Conservation (phyloP, 1,140 invertebrate species). For the Battus philenor region DNA sequence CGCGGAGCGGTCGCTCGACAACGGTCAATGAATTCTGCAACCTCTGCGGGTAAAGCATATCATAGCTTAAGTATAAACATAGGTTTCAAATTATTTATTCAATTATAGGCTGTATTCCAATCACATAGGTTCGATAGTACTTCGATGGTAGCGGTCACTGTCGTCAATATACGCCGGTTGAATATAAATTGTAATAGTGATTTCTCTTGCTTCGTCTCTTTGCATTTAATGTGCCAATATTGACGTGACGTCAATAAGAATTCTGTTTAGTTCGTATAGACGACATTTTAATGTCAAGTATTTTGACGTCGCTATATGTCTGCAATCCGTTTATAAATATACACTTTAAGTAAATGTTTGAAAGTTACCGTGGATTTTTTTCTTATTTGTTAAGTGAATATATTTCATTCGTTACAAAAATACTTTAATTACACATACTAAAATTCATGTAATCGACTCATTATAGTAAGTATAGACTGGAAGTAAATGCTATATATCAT, state of each 20-base stretch:
- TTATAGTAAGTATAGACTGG: no score
- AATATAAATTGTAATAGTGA: slow-evolving; percentile 10
- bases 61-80: not conserved
- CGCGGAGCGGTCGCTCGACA: slow-evolving; percentile 28
- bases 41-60: slow-evolving; percentile 9
- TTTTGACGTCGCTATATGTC: no score
- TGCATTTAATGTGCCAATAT: not conserved
- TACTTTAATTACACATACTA: no score
- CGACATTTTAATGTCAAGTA: no score
- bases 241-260: not conserved
- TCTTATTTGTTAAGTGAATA: no score
- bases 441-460: no score
- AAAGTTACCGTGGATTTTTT: no score
- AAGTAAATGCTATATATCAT: no score
- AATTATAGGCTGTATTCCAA: not conserved
- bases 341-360: no score
- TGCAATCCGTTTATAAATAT: no score
- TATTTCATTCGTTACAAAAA: no score
- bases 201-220: slow-evolving; percentile 3
- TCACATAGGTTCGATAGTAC: not conserved
- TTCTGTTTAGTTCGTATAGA: no score
- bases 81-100: not conserved
- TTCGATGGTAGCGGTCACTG: not conserved
- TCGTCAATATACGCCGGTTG: not conserved
- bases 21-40: slow-evolving; percentile 44